A percentile compares a stretch with the other conserved stretches of the same genome.
Evolutionary conservation across 2,113 vertebrate species (phyloP).

Genomic region (Fulmarus glacialis): DNA sequence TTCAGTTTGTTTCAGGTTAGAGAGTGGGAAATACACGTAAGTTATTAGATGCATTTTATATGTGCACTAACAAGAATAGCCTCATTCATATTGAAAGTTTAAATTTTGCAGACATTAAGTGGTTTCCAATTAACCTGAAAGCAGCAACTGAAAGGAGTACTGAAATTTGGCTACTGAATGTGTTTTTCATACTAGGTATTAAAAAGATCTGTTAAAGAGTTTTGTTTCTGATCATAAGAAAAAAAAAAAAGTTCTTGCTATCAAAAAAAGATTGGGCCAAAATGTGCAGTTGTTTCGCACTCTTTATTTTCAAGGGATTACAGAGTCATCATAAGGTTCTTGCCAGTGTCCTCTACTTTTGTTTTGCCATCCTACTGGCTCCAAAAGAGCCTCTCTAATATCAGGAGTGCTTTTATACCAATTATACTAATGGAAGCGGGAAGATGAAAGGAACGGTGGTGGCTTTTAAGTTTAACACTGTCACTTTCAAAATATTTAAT

Average conservation of each 20-base stretch:
- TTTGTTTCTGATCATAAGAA: background rate
- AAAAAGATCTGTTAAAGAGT: background rate
- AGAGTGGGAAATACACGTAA: background rate
- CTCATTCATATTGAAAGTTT: background rate
- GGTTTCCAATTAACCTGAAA: background rate
- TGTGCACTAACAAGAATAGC: background rate
- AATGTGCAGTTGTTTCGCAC: background rate
- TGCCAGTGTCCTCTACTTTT: background rate
- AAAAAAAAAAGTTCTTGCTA: background rate
- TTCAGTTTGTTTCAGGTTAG: background rate
- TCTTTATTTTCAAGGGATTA: background rate
- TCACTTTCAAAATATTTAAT: conserved; percentile 27
- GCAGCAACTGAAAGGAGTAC: background rate
- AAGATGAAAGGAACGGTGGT: background rate
- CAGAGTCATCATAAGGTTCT: background rate
- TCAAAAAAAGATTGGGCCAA: background rate
- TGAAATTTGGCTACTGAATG: background rate
- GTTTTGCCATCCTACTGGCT: background rate
- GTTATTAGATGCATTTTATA: background rate
- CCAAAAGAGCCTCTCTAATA: background rate
- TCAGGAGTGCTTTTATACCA: background rate
- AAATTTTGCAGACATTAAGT: background rate
- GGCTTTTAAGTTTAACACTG: conserved; percentile 22
- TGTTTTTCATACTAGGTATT: background rate
- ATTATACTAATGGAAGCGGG: background rate